Conservation (phyloP, 2,797 vertebrate genomes). For the Anabacerthia variegaticeps region DNA sequence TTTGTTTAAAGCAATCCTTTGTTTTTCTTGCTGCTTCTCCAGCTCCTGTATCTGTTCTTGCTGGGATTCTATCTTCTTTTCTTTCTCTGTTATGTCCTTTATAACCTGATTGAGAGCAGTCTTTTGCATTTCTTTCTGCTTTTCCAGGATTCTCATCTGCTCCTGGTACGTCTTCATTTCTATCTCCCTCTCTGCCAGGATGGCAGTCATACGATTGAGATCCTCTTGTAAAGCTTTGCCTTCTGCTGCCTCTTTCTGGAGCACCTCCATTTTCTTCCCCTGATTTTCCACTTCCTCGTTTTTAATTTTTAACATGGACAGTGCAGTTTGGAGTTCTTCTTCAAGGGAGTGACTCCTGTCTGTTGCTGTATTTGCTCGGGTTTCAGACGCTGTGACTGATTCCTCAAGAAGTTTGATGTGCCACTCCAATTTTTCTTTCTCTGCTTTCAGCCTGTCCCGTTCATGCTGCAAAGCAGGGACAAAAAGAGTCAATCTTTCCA, state of each 20-base stretch:
- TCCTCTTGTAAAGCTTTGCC: conserved; percentile 64
- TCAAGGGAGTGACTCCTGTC: conserved; percentile 48
- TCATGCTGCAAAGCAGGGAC: conserved; percentile 62
- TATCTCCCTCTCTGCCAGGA: conserved; percentile 64
- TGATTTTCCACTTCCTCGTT: conserved; percentile 62
- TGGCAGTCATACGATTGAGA: conserved; percentile 23
- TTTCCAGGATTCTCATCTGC: conserved; percentile 5
- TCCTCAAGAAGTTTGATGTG: conserved; percentile 67
- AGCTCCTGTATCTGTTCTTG: conserved; percentile 61
- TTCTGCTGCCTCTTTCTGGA: conserved; percentile 62
- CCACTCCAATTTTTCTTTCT: conserved; percentile 47
- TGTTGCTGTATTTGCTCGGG: conserved; percentile 27
- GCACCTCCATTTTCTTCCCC: conserved; percentile 51
- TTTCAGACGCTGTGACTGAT: conserved; percentile 58
- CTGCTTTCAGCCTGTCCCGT: conserved; percentile 38
- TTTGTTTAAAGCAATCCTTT: neutral
- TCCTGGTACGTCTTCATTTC: conserved; percentile 68
- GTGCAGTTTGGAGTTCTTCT: conserved; percentile 61
- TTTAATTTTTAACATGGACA: conserved; percentile 69
- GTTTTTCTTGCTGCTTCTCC: conserved; percentile 44
- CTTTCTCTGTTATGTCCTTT: conserved; percentile 65
- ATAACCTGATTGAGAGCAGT: conserved; percentile 61
- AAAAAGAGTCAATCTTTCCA: neutral
- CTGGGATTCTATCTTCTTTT: conserved; percentile 57
- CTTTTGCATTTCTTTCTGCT: conserved; percentile 70